Base-by-base conservation (phyloP, 2,888 invertebrate species). In the Epistrophe grossulariae region DNA sequence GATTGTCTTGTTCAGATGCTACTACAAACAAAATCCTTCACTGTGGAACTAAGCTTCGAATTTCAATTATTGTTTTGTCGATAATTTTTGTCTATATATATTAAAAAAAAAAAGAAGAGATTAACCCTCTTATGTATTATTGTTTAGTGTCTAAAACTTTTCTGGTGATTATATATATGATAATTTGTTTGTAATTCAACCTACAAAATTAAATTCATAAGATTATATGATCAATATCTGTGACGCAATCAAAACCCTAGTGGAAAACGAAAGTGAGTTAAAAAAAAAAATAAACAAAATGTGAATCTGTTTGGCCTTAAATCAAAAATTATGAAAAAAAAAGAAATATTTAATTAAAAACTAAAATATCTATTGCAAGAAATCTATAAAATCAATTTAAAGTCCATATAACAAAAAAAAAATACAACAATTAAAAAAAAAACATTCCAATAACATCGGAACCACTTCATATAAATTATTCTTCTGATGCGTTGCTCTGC, bases 231-330 rank as follows among this genome's bases (percentile, higher is more conserved):
- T 35, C 4, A 24, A 35, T 52, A 45, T 48, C 64, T 19, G 28
- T 71, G 66, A 59, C 77, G 55, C 79, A 71, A 72, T 62, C 64
- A 59, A n/a, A 82, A 66, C 66, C 24, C 17, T 15, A 71, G 60
- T 68, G 60, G 68, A 71, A 70, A 72, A 50, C 10, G n/a, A 71
- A 45, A 64, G 9, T 19, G 9, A 74, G 55, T 45, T 31, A 43
- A 43, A 68, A 55, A 55, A 52, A 68, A 45, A 74, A 70, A 81
- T 13, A 19, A 38, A 76, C 62, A 60, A 76, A 71, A 71, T 82
- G 81, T 82, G 76, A 84, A 84, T 84, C 81, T 76, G 52, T 76
- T 84, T 57, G 88, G 81, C 80, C 81, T 84, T 84, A 77, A 78
- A 66, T 72, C 50, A 60, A 59, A 79, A 81, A 68, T 40, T 43